These are phyloP conservation scores for Scytalopus superciliaris DNA, from an alignment of 2,113 vertebrate species.

Conservation along the genomic window DNA sequence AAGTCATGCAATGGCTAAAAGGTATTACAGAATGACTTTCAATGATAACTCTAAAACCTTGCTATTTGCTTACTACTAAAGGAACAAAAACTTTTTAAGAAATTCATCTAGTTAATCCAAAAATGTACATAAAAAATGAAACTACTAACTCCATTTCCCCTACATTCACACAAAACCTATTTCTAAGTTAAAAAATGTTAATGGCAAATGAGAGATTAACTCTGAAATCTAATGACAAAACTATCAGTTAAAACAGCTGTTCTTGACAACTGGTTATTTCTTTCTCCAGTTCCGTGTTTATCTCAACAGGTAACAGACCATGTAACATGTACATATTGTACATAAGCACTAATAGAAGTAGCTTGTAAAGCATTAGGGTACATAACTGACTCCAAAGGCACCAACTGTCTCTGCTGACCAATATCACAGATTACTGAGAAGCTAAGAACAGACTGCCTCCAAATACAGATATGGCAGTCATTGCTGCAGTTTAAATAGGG, in stretches of 20 bases:
- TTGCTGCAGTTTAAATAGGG: background rate
- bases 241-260: background rate
- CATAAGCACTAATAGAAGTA: background rate
- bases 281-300: background rate
- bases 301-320: background rate
- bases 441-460: background rate
- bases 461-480: background rate
- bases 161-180: background rate
- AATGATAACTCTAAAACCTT: background rate
- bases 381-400: background rate
- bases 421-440: background rate
- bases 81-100: background rate
- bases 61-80: background rate
- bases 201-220: background rate
- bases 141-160: background rate
- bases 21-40: background rate
- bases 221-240: background rate
- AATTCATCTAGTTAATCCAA: background rate
- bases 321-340: background rate
- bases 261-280: background rate
- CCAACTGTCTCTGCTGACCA: background rate
- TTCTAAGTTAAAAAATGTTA: background rate
- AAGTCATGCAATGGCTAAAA: background rate
- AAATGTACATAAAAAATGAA: background rate
- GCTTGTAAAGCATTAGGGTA: background rate